phyloP scores from a whole-genome alignment of 1,140 invertebrate species.

The Drosophila malerkotliana region DNA sequence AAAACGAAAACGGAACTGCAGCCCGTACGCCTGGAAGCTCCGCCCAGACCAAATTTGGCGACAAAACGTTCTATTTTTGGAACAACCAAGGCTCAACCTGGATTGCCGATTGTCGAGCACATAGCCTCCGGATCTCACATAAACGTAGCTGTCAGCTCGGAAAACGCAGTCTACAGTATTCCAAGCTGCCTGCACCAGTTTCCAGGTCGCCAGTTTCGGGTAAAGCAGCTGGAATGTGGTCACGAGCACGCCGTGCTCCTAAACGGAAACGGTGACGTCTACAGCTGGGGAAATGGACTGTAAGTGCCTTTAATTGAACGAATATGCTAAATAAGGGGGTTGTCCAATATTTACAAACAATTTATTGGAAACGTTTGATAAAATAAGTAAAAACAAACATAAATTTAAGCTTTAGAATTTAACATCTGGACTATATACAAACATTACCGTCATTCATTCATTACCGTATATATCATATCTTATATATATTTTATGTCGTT shows the following conservation, averaged over 20 bases:
- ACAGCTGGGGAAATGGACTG: conserved; percentile 92
- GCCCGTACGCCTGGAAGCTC: conserved; percentile 50
- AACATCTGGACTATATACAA: neutral
- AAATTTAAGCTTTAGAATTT: too few species aligned
- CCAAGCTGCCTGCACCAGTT: conserved; percentile 86
- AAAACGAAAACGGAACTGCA: conserved; percentile 38
- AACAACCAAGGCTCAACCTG: conserved; percentile 12
- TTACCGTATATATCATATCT: too few species aligned
- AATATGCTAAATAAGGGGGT: too few species aligned
- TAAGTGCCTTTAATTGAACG: conserved; percentile 81
- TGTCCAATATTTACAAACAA: neutral
- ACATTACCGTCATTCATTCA: too few species aligned
- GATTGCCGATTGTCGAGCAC: conserved; percentile 62
- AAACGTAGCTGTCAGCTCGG: conserved; percentile 84
- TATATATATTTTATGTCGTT: too few species aligned
- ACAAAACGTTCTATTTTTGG: conserved; percentile 69
- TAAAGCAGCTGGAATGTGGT: conserved; percentile 89
- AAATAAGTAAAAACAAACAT: neutral
- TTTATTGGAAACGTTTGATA: neutral
- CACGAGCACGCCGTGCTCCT: conserved; percentile 91
- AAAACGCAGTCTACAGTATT: conserved; percentile 86
- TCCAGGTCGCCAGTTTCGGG: conserved; percentile 84
- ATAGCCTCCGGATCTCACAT: conserved; percentile 84
- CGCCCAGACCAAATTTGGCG: conserved; percentile 16
- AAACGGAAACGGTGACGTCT: conserved; percentile 89